Evolutionary conservation across 2,797 vertebrate genomes (phyloP), one percentile per base, ranked within the genome.

Genomic region (Dendrocincla fuliginosa): DNA sequence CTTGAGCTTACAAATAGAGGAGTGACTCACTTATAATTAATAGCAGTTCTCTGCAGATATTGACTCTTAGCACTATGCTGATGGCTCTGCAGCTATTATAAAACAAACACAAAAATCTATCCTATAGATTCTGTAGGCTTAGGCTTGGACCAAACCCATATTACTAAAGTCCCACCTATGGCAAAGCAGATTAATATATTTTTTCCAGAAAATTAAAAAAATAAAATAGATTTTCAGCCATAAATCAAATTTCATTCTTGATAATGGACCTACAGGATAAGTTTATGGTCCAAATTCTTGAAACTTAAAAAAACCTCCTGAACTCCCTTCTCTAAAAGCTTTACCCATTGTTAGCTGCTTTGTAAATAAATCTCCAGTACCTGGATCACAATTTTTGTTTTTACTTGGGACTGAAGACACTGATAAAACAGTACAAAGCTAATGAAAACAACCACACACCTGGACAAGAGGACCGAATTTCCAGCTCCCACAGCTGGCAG

Each of bases 131-230:
- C 39, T 19, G 12, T 32, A 67, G 30, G 13, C 0, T 94, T 78
- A 61, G 27, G 32, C 44, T 69, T 41, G 18, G 8, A 17, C 22
- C 6, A 55, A 55, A 73, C 17, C 2, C 22, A 4, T 50, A 25
- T 30, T 76, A 55, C 16, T 60, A 1, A 73, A 83, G 3, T 47
- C 4, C 8, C 6, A 76, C 17, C 13, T 79, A 9, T 4, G 69
- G 12, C n/a, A 83, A 20, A 88, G 13, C 17, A 70, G 4, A 59
- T 33, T 30, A 35, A 5, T 10, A 4, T 64, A 42, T 50, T 80
- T 85, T 85, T 83, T 44, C n/a, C 47, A 78, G 65, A n/a, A 87
- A 91, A 87, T 35, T 35, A 7, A 63, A 89, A 90, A 20, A 37
- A 25, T 28, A 46, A 76, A 60, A 46, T 8, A 35, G 20, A 59